These are phyloP conservation scores for Eledona agricola DNA, from an alignment of 2,888 invertebrate species.

Conservation along the genomic window DNA sequence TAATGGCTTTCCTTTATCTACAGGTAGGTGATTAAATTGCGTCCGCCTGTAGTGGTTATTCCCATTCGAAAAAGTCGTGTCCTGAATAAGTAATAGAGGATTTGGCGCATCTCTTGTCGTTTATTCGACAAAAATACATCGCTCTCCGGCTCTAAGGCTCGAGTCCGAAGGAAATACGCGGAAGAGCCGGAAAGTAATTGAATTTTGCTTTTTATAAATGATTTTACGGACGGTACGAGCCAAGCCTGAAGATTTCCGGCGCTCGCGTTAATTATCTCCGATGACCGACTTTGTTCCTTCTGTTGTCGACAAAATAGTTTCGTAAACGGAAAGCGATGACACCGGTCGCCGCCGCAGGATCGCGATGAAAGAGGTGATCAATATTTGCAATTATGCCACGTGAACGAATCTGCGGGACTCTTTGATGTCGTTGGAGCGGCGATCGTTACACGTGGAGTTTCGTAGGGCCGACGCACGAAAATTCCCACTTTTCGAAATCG, in stretches of 20 bases:
- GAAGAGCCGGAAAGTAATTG: conserved; percentile 14
- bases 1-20: conserved; percentile 16
- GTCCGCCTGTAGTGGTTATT: conserved; percentile 20
- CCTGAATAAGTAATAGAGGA: conserved; percentile 27
- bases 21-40: conserved; percentile 25
- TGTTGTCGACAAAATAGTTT: conserved; percentile 16
- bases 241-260: no score
- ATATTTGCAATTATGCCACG: conserved; percentile 35
- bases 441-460: conserved; percentile 25
- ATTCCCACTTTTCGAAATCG: no score
- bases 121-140: conserved; percentile 26
- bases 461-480: conserved; percentile 8
- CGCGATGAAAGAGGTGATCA: conserved; percentile 24
- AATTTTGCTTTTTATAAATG: conserved; percentile 15
- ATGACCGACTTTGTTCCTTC: conserved; percentile 4
- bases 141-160: conserved; percentile 17
- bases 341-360: conserved; percentile 1
- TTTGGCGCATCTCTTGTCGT: conserved; percentile 22
- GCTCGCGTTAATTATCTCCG: conserved; percentile 10
- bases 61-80: conserved; percentile 22
- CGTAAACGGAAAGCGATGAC: conserved; percentile 3
- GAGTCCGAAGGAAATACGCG: conserved; percentile 2
- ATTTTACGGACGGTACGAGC: no score
- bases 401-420: conserved; percentile 22
- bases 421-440: conserved; percentile 32